A percentile compares a stretch with the other conserved stretches of the same genome.
phyloP scores from a whole-genome alignment of 2,888 invertebrate genomes.

The Apoda limacodes region DNA sequence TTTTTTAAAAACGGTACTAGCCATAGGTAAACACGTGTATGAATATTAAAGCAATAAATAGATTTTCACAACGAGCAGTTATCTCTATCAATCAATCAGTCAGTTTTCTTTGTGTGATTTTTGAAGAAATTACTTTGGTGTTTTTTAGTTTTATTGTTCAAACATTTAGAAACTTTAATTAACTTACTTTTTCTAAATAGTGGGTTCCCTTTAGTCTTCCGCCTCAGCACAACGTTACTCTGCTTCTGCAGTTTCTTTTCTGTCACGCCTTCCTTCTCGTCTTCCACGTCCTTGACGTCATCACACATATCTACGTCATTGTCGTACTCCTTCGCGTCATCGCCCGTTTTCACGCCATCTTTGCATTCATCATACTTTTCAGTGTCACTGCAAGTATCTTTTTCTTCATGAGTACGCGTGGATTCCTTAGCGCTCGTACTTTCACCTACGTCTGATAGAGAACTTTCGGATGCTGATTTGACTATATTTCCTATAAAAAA shows the following conservation, averaged over 20 bases:
- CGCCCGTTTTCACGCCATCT: not conserved
- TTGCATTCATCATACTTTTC: slow-evolving; percentile 31
- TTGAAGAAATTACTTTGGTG: too few species aligned
- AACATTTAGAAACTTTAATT: too few species aligned
- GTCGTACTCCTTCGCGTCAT: not conserved
- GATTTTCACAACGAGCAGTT: too few species aligned
- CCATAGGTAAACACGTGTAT: too few species aligned
- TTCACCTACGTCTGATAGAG: slow-evolving; percentile 81
- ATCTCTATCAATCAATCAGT: too few species aligned
- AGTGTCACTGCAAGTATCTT: slow-evolving; percentile 77
- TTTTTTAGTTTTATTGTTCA: not conserved
- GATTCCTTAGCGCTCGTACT: slow-evolving; percentile 77
- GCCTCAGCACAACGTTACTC: slow-evolving; percentile 68
- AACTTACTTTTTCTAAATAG: slow-evolving; percentile 77
- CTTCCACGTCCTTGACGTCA: slow-evolving; percentile 38
- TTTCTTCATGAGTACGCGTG: slow-evolving; percentile 76
- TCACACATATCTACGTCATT: slow-evolving; percentile 44
- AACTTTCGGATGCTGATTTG: slow-evolving; percentile 91
- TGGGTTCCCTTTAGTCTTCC: slow-evolving; percentile 75
- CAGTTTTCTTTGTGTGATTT: too few species aligned
- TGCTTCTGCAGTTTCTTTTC: slow-evolving; percentile 49
- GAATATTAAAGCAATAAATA: too few species aligned
- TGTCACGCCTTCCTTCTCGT: slow-evolving; percentile 23
- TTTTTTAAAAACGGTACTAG: too few species aligned
- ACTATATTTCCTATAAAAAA: slow-evolving; percentile 64